Evolutionary conservation across 2,797 vertebrate genomes (phyloP), one percentile per base, ranked within the genome.

Genomic region (Acipenser ruthenus): DNA sequence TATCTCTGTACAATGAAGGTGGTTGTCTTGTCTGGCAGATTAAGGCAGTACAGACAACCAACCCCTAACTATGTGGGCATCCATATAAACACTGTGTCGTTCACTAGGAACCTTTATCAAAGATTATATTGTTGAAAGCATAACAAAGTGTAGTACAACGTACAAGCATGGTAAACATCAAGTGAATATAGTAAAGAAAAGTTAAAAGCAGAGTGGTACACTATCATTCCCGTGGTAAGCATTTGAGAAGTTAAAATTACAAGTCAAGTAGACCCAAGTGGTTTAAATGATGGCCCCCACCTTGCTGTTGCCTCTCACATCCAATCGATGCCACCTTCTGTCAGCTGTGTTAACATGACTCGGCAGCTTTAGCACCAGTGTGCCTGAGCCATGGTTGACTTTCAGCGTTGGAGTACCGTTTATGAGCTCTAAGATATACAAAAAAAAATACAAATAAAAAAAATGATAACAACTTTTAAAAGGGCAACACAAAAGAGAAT

Each of bases 251-350:
- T 37, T 3, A 37, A 37, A 37, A 37, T 37, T 37, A 37, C 4
- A 37, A 37, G 23, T 37, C 23, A 37, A 37, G 23, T 37, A 4
- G 47, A 13, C 13, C 7, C 12, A 7, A 13, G 49, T 6, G 55
- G 66, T 49, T 66, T 50, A 65, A 9, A 6, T 64, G 63, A n/a
- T 5, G 50, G 50, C 50, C 66, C 89, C 72, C 71, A 95, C 93
- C 92, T 93, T 92, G 81, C 89, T 89, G 77, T 82, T 91, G 76
- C 88, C 93, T 82, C 88, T 89, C 78, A 95, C 84, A 74, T 95
- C 92, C 63, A 95, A 82, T 49, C 82, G 87, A 82, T 96, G 93
- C 94, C 94, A 95, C 65, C 85, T 88, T 76, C 91, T 89, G 86
- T 95, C 93, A 23, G 92, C 90, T 69, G 91, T 88, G 0, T 93